Evolutionary conservation across 2,888 invertebrate species (phyloP).

Genomic region (Drepanosiphum platanoidis): DNA sequence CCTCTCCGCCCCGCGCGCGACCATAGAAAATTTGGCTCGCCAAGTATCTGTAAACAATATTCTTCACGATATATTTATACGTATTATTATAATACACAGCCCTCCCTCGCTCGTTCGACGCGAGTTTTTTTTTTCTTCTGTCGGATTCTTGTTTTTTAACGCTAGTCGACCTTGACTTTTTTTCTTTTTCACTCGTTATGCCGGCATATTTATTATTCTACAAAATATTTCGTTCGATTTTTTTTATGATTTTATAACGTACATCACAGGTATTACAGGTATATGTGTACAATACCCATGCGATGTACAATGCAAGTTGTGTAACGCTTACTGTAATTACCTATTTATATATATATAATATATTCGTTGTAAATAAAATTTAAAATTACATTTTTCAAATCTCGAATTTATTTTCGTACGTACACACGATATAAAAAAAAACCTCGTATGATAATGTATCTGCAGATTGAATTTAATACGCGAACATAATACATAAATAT

Average conservation of each 20-base stretch:
- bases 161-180: constrained; percentile 26
- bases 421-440: no score
- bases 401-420: not conserved
- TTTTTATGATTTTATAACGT: constrained; percentile 3
- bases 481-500: no score
- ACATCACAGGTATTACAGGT: not conserved
- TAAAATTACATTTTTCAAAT: not conserved
- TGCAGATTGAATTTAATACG: not conserved
- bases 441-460: no score
- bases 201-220: not conserved
- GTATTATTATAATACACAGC: not conserved
- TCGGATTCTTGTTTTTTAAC: not conserved
- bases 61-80: not conserved
- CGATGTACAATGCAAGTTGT: no score
- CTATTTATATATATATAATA: no score
- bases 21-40: not conserved
- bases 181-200: not conserved
- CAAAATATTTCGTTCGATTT: constrained; percentile 13
- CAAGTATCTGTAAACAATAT: no score
- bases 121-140: constrained; percentile 3
- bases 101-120: not conserved
- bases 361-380: no score
- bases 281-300: not conserved
- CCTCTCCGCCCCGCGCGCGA: not conserved
- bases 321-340: no score